phyloP scores from a whole-genome alignment of 1,140 invertebrate genomes.

The Philotrypesis tridentata region DNA sequence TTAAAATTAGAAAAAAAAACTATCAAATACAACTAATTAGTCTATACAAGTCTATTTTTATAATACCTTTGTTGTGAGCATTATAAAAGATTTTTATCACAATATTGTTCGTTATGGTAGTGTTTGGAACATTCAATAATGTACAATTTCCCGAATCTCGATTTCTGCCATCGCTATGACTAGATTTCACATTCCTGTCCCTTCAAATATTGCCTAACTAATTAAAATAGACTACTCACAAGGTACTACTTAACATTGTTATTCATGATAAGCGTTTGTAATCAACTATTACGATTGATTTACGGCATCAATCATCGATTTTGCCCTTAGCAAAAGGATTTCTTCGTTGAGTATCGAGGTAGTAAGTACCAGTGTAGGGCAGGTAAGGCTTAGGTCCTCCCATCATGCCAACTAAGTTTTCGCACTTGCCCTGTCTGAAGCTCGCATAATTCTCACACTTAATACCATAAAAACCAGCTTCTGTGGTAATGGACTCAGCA shows the following conservation, averaged over 20 bases:
- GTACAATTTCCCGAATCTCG: not conserved
- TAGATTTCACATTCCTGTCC: not conserved
- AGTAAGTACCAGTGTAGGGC: conserved; percentile 54
- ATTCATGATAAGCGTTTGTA: not conserved
- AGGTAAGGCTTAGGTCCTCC: conserved; percentile 52
- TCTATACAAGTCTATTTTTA: not conserved
- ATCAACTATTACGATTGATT: not conserved
- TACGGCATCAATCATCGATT: not conserved
- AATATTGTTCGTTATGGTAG: not conserved
- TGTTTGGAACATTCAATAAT: not conserved
- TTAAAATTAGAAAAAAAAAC: not conserved
- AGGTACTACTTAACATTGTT: not conserved
- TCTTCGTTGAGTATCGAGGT: conserved; percentile 49
- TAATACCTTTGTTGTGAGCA: not conserved
- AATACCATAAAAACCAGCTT: conserved; percentile 52
- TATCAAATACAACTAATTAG: not conserved
- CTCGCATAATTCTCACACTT: conserved; percentile 50
- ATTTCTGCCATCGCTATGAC: not conserved
- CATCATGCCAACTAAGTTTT: conserved; percentile 49
- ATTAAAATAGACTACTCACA: not conserved
- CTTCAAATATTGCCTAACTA: not conserved
- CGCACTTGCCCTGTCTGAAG: conserved; percentile 49
- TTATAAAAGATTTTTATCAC: not conserved
- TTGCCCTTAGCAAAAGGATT: conserved; percentile 57
- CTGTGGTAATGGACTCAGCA: conserved; percentile 63